Conservation (phyloP, 2,797 vertebrate species). For the Enteromius thamalakanensis region DNA sequence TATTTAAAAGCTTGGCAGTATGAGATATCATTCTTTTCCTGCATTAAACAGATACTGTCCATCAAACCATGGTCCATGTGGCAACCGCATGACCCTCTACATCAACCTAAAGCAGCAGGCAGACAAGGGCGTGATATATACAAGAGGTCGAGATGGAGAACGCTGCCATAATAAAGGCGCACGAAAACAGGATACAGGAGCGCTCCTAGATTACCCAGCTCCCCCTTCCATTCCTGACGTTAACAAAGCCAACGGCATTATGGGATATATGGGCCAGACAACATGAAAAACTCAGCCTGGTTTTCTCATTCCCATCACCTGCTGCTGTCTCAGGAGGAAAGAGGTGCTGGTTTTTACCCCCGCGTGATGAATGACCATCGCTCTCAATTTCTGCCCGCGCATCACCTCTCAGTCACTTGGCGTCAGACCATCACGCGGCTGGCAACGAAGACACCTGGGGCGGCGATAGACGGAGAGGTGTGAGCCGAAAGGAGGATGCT, state of each 20-base stretch:
- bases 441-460: constrained; percentile 46
- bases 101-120: constrained; percentile 36
- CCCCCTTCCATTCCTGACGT: not conserved
- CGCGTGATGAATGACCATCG: constrained; percentile 57
- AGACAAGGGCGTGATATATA: constrained; percentile 25
- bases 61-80: constrained; percentile 22
- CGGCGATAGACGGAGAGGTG: constrained; percentile 40
- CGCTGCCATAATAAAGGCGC: not conserved
- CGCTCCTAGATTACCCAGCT: not conserved
- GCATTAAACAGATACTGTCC: constrained; percentile 39
- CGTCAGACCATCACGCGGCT: constrained; percentile 33
- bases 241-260: constrained; percentile 14
- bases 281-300: not conserved
- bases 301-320: constrained; percentile 26
- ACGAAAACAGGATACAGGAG: not conserved
- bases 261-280: constrained; percentile 30
- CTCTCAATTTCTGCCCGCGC: constrained; percentile 36
- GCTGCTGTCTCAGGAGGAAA: constrained; percentile 44
- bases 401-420: constrained; percentile 51
- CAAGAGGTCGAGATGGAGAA: constrained; percentile 32
- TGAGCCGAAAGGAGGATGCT: constrained; percentile 28
- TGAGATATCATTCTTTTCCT: constrained; percentile 32
- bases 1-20: constrained; percentile 35
- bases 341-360: constrained; percentile 48
- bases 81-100: constrained; percentile 31